A percentile compares a stretch with the other conserved stretches of the same genome.
Conservation (phyloP, 2,113 vertebrate genomes). For the Nestor notabilis region DNA sequence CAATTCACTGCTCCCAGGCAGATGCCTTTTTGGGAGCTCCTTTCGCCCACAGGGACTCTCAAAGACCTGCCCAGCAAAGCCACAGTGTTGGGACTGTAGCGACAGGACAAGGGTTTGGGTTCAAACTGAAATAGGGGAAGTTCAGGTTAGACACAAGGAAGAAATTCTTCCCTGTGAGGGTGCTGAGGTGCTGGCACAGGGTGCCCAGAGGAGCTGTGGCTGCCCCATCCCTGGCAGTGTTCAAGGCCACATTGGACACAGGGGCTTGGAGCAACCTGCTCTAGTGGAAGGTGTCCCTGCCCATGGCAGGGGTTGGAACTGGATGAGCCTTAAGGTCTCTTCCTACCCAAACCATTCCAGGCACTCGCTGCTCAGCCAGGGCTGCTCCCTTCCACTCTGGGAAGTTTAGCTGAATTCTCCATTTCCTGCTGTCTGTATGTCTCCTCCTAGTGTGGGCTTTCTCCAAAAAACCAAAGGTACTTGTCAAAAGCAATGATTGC, state of each 20-base stretch:
- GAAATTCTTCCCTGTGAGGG: background rate
- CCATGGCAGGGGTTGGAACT: background rate
- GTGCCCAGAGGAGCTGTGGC: background rate
- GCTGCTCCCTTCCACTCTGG: background rate
- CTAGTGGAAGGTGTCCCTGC: background rate
- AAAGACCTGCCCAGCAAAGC: background rate
- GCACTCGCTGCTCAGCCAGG: background rate
- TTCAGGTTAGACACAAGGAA: background rate
- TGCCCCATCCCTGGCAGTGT: background rate
- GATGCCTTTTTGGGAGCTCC: background rate
- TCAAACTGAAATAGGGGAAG: background rate
- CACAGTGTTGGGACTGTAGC: accelerated
- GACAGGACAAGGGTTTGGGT: background rate
- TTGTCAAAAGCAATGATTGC: background rate
- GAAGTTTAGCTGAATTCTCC: background rate
- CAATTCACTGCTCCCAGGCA: background rate
- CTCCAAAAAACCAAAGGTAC: background rate
- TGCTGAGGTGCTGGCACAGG: background rate
- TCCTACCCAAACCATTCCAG: background rate
- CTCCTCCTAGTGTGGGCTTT: background rate
- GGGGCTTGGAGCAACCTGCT: background rate
- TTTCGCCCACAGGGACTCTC: accelerated
- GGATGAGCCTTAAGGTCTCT: background rate
- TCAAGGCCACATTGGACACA: background rate
- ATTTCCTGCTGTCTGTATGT: accelerated